These are phyloP conservation scores for Psittacula derbiana DNA, from an alignment of 2,797 vertebrate species.

Conservation along the genomic window DNA sequence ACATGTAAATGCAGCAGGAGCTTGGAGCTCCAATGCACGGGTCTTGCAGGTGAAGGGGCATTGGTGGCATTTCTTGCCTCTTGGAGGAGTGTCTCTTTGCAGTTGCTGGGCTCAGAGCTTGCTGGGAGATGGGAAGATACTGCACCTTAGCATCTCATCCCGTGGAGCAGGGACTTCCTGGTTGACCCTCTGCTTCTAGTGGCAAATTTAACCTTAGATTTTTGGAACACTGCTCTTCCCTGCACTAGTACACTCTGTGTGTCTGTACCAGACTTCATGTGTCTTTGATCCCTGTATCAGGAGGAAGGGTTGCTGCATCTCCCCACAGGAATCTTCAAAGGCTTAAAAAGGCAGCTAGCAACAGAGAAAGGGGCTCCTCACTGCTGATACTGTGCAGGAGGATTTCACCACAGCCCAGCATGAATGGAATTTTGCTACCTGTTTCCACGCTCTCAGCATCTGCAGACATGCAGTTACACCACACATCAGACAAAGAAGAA, in stretches of 20 bases:
- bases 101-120: neutral
- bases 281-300: neutral
- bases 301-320: neutral
- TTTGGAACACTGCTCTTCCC: neutral
- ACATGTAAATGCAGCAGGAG: neutral
- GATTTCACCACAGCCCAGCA: neutral
- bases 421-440: neutral
- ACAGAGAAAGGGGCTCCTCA: neutral
- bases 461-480: neutral
- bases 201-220: neutral
- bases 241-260: neutral
- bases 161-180: neutral
- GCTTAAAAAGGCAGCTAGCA: neutral
- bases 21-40: neutral
- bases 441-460: neutral
- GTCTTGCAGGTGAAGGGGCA: neutral
- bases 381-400: neutral
- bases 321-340: neutral
- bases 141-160: neutral
- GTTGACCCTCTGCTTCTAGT: neutral
- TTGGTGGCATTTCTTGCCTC: neutral
- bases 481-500: neutral
- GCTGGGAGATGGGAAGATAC: neutral
- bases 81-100: neutral
- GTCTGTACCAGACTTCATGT: accelerated